phyloP scores from a whole-genome alignment of 2,113 vertebrate genomes.

The Anoura caudifer region DNA sequence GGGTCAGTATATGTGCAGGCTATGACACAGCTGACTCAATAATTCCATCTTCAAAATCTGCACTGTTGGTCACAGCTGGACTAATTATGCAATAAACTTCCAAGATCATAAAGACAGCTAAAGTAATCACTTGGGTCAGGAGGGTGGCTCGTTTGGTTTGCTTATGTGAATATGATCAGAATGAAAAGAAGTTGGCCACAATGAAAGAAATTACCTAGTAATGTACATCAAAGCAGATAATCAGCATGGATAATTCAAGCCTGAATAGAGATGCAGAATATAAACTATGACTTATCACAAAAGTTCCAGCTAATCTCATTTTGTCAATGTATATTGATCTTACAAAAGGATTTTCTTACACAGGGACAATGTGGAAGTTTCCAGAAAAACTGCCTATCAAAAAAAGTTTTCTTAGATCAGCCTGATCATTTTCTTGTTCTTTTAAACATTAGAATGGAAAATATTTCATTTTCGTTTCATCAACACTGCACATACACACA shows the following conservation, averaged over 20 bases:
- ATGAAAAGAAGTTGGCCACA: constrained; percentile 48
- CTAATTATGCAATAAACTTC: constrained; percentile 40
- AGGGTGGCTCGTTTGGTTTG: background rate
- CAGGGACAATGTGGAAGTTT: background rate
- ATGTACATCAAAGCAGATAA: constrained; percentile 45
- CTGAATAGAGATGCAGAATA: constrained; percentile 16
- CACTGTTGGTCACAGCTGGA: constrained; percentile 32
- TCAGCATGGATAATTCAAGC: constrained; percentile 29
- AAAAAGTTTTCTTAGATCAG: background rate
- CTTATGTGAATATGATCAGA: constrained; percentile 31
- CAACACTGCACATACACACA: background rate
- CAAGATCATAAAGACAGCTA: constrained; percentile 38
- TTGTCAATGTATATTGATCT: constrained; percentile 12
- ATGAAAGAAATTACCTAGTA: constrained; percentile 48
- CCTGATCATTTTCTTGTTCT: background rate
- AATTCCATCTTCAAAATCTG: constrained; percentile 40
- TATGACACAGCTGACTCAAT: constrained; percentile 19
- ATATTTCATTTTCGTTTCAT: background rate
- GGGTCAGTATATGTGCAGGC: background rate
- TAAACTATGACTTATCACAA: constrained; percentile 16
- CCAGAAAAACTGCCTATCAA: background rate
- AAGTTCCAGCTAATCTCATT: background rate
- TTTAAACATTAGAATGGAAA: background rate
- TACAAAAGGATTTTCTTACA: constrained; percentile 14
- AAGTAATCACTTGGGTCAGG: constrained; percentile 41